Conservation (phyloP, 1,140 invertebrate species). For the Anoplolepis gracilipes region DNA sequence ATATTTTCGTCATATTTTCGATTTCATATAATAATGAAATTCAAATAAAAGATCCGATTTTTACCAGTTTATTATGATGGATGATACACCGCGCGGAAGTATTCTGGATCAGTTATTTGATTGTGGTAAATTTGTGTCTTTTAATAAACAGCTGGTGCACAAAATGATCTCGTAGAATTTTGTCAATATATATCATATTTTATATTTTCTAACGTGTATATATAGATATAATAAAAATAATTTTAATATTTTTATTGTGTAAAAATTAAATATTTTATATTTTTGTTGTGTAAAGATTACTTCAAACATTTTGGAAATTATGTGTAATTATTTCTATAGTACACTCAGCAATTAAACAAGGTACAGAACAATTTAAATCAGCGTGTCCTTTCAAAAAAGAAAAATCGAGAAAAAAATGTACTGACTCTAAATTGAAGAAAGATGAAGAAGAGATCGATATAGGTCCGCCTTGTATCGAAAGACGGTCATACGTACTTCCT, state of each 20-base stretch:
- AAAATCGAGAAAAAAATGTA: not conserved
- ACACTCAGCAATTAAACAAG: slow-evolving; percentile 6
- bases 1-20: too few relatives aligned
- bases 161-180: not conserved
- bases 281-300: not conserved
- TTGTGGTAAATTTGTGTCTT: slow-evolving; percentile 34
- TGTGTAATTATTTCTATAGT: slow-evolving; percentile 45
- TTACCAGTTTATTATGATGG: slow-evolving; percentile 30
- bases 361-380: slow-evolving; percentile 10
- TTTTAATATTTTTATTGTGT: not conserved
- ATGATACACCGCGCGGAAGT: slow-evolving; percentile 2
- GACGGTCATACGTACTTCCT: not conserved
- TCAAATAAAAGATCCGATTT: not conserved
- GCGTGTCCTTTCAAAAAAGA: slow-evolving; percentile 55
- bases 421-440: not conserved
- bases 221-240: slow-evolving; percentile 22
- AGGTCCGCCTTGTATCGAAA: slow-evolving; percentile 6
- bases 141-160: not conserved
- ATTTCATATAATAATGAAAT: not conserved
- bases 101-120: slow-evolving; percentile 41
- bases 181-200: not conserved
- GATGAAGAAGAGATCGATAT: not conserved
- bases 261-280: too few relatives aligned
- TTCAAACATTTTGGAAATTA: not conserved
- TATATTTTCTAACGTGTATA: not conserved